Evolutionary conservation across 1,140 invertebrate species (phyloP), one percentile per base, ranked within the genome.

Genomic region (Eriosoma lanigerum): DNA sequence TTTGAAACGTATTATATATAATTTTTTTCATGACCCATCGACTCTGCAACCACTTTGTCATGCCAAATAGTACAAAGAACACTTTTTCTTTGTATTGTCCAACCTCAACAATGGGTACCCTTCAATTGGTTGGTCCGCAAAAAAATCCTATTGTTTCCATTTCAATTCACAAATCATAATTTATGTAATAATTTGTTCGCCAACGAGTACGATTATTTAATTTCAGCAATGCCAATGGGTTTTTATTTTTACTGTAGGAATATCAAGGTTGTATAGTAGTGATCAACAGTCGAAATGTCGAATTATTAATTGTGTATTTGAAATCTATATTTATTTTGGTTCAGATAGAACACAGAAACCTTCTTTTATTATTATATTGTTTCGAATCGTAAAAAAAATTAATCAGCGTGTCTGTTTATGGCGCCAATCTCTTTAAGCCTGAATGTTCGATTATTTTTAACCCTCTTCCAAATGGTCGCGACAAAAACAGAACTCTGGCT

Each of bases 161-260:
- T 60, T 58, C 75, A 19, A 78, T 44, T 78, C 75, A 62, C 56
- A 62, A 62, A 78, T 60, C 56, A 78, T 78, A 78, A 78, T 75
- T 75, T 75, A 75, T 44, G 72, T 78, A 78, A 78, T 62, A 48
- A 60, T 60, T 60, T 62, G 24, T 19, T 12, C n/a, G 73, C 56
- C 21, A 24, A 78, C 21, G 52, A 78, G 56, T 24, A 15, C 56
- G 21, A 60, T 78, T 44, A 62, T 62, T 78, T 58, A 38, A n/a
- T 46, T 48, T 78, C 24, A 21, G n/a, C 44, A 9, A 62, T 26
- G 75, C 75, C 54, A 19, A 19, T 19, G 38, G 52, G 75, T 44
- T 76, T 58, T 38, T 76, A 58, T 38, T 44, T 29, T n/a, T 12
- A 76, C 52, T 76, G 72, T 76, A 29, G 13, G 72, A 76, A 54